Evolutionary conservation across 2,888 invertebrate genomes (phyloP).

Genomic region (Trilocha varians): DNA sequence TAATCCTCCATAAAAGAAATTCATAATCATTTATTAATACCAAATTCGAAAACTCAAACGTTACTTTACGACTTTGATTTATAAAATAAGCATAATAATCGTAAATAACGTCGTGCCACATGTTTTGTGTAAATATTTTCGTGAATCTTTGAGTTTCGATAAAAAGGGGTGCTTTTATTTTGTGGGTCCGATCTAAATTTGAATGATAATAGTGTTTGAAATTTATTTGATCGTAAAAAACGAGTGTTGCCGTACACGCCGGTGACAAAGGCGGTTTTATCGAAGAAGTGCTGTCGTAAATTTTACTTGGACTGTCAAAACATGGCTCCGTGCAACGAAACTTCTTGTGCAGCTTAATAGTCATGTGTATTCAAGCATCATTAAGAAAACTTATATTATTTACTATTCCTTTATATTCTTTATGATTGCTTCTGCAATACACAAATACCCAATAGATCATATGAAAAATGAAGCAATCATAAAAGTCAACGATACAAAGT

Average conservation of each 20-base stretch:
- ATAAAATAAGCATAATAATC: constrained; percentile 10
- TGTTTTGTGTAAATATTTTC: constrained; percentile 52
- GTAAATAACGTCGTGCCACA: constrained; percentile 22
- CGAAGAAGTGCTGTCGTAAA: constrained; percentile 61
- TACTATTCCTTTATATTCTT: background rate
- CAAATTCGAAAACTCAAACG: constrained; percentile 38
- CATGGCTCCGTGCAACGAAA: constrained; percentile 28
- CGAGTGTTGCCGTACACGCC: constrained; percentile 56
- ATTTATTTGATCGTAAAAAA: constrained; percentile 70
- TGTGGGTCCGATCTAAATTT: constrained; percentile 60
- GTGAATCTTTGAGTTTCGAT: constrained; percentile 47
- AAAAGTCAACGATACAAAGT: too few relatives aligned
- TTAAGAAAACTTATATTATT: background rate
- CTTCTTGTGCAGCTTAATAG: constrained; percentile 18
- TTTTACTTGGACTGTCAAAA: constrained; percentile 66
- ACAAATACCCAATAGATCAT: background rate
- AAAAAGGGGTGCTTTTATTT: constrained; percentile 60
- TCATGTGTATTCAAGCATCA: background rate
- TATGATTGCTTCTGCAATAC: background rate
- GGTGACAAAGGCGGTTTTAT: constrained; percentile 67
- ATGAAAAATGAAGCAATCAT: background rate
- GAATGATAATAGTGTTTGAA: constrained; percentile 71
- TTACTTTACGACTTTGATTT: constrained; percentile 34
- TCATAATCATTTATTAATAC: constrained; percentile 55
- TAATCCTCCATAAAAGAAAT: constrained; percentile 49